Evolutionary conservation across 2,797 vertebrate genomes (phyloP).

Genomic region (Sparus aurata): DNA sequence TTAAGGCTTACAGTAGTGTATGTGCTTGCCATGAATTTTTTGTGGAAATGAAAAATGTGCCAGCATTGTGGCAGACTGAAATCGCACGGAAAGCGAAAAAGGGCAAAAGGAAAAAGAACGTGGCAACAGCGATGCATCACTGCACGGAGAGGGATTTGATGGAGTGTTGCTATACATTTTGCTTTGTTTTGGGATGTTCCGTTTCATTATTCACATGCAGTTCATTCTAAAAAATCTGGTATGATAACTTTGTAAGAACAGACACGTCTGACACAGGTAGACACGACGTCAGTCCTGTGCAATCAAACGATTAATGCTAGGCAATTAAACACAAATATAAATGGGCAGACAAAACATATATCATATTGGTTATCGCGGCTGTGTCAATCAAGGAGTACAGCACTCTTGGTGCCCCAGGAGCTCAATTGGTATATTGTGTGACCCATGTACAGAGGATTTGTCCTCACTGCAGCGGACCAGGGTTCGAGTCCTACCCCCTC

Average conservation of each 20-base stretch:
- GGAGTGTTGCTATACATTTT: not conserved
- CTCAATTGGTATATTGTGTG: not conserved
- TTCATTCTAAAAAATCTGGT: not conserved
- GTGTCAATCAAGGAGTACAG: not conserved
- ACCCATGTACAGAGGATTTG: too few species aligned
- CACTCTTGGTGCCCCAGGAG: not conserved
- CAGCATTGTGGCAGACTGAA: not conserved
- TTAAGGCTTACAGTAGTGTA: not conserved
- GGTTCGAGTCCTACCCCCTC: too few species aligned
- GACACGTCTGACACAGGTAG: not conserved
- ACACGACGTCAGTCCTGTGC: not conserved
- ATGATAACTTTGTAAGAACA: not conserved
- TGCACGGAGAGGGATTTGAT: not conserved
- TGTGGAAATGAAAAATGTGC: slow-evolving; percentile 33
- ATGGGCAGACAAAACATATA: not conserved
- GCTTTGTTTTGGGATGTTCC: not conserved
- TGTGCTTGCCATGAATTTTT: slow-evolving; percentile 17
- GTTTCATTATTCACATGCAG: not conserved
- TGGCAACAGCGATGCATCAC: not conserved
- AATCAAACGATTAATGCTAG: not conserved
- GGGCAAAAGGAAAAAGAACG: not conserved
- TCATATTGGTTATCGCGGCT: not conserved
- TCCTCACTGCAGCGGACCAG: too few species aligned
- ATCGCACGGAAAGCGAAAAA: not conserved
- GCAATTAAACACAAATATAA: not conserved